Conservation (phyloP, 2,113 vertebrate species). For the Oxyruncus cristatus region DNA sequence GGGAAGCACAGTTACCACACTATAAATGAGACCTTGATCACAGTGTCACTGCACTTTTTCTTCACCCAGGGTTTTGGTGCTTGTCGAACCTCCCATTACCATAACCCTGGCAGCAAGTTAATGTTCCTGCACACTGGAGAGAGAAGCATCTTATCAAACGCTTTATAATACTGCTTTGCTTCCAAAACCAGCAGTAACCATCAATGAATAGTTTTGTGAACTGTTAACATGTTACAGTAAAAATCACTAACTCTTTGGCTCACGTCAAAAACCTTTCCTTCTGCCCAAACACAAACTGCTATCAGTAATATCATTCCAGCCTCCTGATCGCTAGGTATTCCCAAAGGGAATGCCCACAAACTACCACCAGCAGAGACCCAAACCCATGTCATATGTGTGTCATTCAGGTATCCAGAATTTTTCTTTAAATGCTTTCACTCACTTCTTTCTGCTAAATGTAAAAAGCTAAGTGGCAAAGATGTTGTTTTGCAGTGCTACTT, state of each 20-base stretch:
- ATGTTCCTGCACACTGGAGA: background rate
- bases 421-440: background rate
- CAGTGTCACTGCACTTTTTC: background rate
- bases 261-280: background rate
- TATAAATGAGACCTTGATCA: rapidly evolving
- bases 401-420: rapidly evolving
- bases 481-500: background rate
- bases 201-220: background rate
- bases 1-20: background rate
- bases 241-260: background rate
- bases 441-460: background rate
- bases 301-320: background rate
- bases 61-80: background rate
- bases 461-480: background rate
- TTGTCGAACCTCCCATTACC: background rate
- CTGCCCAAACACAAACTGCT: background rate
- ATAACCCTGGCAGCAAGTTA: background rate
- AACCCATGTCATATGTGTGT: background rate
- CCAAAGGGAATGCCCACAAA: background rate
- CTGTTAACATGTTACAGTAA: background rate
- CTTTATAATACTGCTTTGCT: background rate
- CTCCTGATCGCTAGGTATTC: background rate
- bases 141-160: background rate
- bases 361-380: background rate
- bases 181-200: background rate